Evolutionary conservation across 2,113 vertebrate genomes (phyloP), one percentile per base, ranked within the genome.

Genomic region (Paratilapia polleni): DNA sequence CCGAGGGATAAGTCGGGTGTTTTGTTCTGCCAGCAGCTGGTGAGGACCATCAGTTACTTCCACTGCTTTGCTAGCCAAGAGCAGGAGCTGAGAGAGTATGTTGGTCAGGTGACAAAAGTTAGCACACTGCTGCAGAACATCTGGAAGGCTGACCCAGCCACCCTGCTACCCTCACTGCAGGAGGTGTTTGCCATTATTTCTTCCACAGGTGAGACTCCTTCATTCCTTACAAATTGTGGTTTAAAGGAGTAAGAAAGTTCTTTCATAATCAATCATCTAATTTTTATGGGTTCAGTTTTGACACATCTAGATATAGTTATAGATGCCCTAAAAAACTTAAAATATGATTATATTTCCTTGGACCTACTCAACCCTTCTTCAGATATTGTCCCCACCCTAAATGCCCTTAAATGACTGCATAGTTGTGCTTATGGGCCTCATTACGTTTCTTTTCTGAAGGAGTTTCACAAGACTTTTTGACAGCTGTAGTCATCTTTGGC

Each of bases 171-270:
- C 4, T 99, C 98, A 2, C 90, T 99, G 80, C 98, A 99, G 93
- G 98, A 99, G 85, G 97, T 99, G 8, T 99, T 99, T 80, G 97
- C 98, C 2, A 96, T 97, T 81, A 99, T 99, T 85, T 98, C 98
- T 4, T 96, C 98, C 52, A 97, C 96, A 76, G 98, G 98, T 99
- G 88, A 97, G 95, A 68, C 20, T 47, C 4, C 11, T 17, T 41
- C 22, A 12, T 31, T 66, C 26, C 73, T 34, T 73, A 2, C 2
- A 61, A 54, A 43, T 24, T 43, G 73, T 59, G 34, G 9, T 57
- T 60, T 70, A 70, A 70, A 70, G 9, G 9, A 38, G 17, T 6
- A 52, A 41, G 8, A 54, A 75, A 62, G 3, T 22, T 1, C 28
- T 70, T 49, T 70, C 24, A 12, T 20, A 19, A 0, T 0, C 43